A percentile compares a stretch with the other conserved stretches of the same genome.
phyloP scores from a whole-genome alignment of 2,888 invertebrate genomes.

The Hyppa rectilinea region DNA sequence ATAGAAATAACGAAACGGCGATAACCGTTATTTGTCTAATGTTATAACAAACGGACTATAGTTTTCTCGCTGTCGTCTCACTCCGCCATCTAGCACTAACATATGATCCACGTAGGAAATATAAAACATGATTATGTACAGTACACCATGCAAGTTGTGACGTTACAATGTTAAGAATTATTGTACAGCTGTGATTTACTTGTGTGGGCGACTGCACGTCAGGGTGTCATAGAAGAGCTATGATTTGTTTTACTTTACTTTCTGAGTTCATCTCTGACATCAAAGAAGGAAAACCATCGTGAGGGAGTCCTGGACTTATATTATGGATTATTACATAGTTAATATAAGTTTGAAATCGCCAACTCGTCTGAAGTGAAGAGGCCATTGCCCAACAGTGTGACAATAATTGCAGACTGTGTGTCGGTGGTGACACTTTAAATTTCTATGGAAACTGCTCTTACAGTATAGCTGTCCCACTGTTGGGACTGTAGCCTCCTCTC shows the following conservation, averaged over 20 bases:
- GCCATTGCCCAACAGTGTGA: background rate
- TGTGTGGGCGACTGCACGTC: conserved; percentile 7
- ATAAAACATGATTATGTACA: background rate
- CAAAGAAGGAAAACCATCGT: background rate
- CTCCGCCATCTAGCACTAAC: conserved; percentile 7
- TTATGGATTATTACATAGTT: no score
- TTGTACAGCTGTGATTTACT: background rate
- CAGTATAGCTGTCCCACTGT: no score
- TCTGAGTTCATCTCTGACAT: background rate
- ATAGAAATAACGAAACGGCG: background rate
- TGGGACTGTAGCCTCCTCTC: background rate
- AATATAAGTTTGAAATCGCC: background rate
- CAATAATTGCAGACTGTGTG: background rate
- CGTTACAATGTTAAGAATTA: background rate
- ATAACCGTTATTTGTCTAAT: background rate
- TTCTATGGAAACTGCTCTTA: no score
- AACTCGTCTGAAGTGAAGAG: background rate
- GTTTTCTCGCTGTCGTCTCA: background rate
- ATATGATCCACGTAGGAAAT: conserved; percentile 40
- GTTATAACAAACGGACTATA: background rate
- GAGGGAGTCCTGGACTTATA: background rate
- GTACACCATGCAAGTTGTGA: conserved; percentile 36
- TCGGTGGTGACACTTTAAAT: no score
- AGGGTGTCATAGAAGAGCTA: background rate
- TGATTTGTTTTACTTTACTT: background rate